Base-by-base conservation (phyloP, 2,113 vertebrate species). In the Rallus limicola region DNA sequence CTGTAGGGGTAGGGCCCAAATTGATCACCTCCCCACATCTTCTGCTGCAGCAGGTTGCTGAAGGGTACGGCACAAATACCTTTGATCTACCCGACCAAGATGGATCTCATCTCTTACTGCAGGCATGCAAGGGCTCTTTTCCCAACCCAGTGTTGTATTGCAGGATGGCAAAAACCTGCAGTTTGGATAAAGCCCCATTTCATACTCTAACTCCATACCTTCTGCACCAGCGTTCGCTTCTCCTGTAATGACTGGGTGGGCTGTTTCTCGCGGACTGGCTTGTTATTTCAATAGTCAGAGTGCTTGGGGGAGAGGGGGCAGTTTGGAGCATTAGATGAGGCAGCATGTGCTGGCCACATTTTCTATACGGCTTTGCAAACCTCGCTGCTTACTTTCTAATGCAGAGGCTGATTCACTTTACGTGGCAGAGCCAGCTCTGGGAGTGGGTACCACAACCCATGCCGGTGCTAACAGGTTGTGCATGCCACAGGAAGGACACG, bases 401-500 rank as follows among this genome's bases (percentile, higher is more conserved):
- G 25, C 38, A 23, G 40, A 53, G 40, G 78, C 29, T 42, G 33
- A 18, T 68, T 0, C 69, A 50, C 20, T 29, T 48, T 5, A 3
- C 2, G 55, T 12, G 50, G 14, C 44, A 16, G 7, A 2, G 36
- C 38, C 50, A 82, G 26, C 14, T 74, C 40, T 67, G 29, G 24
- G n/a, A 3, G 8, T 5, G 10, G 31, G 33, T 48, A 63, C 38
- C 40, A 36, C 13, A 38, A 9, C 34, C 16, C 14, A 3, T 0
- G 5, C 16, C 9, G 16, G 29, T 34, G 55, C 34, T 18, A 44
- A 28, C 62, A 34, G 55, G 38, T 28, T 11, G 72, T 16, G 13
- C 16, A 3, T 8, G 6, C 5, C 7, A 8, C 26, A 11, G 55
- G 36, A 28, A 17, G 25, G 56, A 20, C 11, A 12, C 3, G 0